Conservation (phyloP, 2,888 invertebrate genomes). For the Plebejus argus region DNA sequence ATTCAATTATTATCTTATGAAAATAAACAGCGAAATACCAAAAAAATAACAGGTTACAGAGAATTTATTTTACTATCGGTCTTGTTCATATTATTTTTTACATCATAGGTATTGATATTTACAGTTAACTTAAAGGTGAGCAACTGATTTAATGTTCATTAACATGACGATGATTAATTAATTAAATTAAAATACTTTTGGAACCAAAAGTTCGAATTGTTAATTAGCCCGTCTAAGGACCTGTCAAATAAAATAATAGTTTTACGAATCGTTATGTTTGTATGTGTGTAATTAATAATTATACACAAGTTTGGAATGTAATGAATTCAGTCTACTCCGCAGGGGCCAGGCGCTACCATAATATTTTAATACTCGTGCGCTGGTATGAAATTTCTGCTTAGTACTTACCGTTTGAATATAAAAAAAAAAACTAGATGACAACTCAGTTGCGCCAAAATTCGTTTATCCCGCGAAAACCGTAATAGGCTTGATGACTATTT, state of each 20-base stretch:
- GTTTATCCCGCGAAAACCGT: no score
- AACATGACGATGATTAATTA: slow-evolving; percentile 18
- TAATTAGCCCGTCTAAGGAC: slow-evolving; percentile 3
- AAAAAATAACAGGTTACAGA: neutral
- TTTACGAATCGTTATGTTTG: neutral
- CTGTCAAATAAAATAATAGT: neutral
- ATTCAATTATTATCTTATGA: no score
- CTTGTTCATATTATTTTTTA: neutral
- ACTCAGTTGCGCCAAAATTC: no score
- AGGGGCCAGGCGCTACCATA: no score
- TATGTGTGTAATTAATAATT: neutral
- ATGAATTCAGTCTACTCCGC: neutral
- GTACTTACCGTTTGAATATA: no score
- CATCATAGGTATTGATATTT: slow-evolving; percentile 14
- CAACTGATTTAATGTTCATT: slow-evolving; percentile 19
- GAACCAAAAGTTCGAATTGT: neutral
- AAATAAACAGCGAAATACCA: neutral
- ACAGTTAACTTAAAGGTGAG: slow-evolving; percentile 16
- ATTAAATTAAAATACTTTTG: slow-evolving; percentile 13
- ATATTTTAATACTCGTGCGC: no score
- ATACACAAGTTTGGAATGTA: neutral
- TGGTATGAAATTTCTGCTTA: no score
- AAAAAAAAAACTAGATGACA: no score
- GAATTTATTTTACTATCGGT: neutral
- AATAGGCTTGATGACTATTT: no score